Conservation (phyloP, 2,888 invertebrate genomes). For the Eueremaeus valkanovi region DNA sequence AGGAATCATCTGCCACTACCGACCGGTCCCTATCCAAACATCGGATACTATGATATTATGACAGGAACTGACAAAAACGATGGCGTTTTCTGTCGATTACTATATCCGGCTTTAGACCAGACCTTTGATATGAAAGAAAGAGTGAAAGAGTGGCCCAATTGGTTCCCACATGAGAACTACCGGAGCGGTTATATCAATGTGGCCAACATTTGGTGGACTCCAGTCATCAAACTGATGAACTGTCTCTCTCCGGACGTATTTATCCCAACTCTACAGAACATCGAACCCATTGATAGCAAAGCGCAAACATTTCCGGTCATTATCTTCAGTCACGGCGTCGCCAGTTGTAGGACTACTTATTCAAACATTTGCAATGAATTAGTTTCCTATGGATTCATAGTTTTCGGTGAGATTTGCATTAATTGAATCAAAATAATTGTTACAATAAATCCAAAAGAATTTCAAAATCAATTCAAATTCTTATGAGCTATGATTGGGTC, state of each 20-base stretch:
- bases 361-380: slow-evolving; percentile 61
- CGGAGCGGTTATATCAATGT: slow-evolving; percentile 43
- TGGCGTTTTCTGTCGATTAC: slow-evolving; percentile 36
- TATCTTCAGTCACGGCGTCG: slow-evolving; percentile 64
- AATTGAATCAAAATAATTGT: background rate
- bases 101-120: slow-evolving; percentile 35
- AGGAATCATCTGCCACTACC: slow-evolving; percentile 45
- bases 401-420: slow-evolving; percentile 57
- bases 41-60: slow-evolving; percentile 45
- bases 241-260: slow-evolving; percentile 49
- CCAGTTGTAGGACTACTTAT: slow-evolving; percentile 61
- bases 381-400: slow-evolving; percentile 63
- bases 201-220: slow-evolving; percentile 41
- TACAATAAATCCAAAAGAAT: too few relatives aligned
- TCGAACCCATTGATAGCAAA: slow-evolving; percentile 51
- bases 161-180: slow-evolving; percentile 45
- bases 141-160: slow-evolving; percentile 39
- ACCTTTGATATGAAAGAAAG: background rate
- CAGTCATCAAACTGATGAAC: slow-evolving; percentile 41
- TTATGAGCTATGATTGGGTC: too few relatives aligned
- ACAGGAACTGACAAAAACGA: slow-evolving; percentile 39
- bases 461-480: too few relatives aligned
- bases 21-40: slow-evolving; percentile 43
- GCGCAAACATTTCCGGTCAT: slow-evolving; percentile 55
- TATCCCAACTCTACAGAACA: slow-evolving; percentile 59